phyloP scores from a whole-genome alignment of 2,797 vertebrate genomes.

The Gymnocypris eckloni region DNA sequence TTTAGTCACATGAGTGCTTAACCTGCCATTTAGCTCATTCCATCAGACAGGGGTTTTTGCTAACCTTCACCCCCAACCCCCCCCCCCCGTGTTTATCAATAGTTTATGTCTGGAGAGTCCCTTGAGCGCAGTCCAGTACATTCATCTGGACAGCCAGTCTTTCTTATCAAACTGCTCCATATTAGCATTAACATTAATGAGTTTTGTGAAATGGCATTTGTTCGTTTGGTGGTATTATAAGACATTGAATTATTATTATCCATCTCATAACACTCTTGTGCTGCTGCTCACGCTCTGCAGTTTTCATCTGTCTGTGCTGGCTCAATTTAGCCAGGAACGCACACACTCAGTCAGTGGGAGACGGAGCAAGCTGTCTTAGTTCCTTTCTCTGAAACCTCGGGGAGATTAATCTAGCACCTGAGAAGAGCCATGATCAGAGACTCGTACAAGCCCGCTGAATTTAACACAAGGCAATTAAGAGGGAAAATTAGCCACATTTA shows the following conservation, averaged over 20 bases:
- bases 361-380: conserved; percentile 28
- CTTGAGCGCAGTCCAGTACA: not conserved
- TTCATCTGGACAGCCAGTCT: not conserved
- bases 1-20: not conserved
- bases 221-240: not conserved
- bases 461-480: conserved; percentile 59
- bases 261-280: not conserved
- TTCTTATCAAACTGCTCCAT: not conserved
- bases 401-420: conserved; percentile 59
- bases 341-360: conserved; percentile 15
- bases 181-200: not conserved
- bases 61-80: not conserved
- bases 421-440: conserved; percentile 49
- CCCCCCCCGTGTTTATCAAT: not conserved
- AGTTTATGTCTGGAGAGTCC: conserved; percentile 5
- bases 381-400: conserved; percentile 11
- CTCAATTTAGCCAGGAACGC: conserved; percentile 2
- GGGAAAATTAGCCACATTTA: conserved; percentile 45
- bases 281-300: not conserved
- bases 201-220: not conserved
- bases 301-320: not conserved
- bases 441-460: conserved; percentile 50
- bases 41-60: conserved; percentile 1
- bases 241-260: not conserved
- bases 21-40: not conserved